These are phyloP conservation scores for Grammomys surdaster DNA, from an alignment of 2,113 vertebrate genomes.

Conservation along the genomic window DNA sequence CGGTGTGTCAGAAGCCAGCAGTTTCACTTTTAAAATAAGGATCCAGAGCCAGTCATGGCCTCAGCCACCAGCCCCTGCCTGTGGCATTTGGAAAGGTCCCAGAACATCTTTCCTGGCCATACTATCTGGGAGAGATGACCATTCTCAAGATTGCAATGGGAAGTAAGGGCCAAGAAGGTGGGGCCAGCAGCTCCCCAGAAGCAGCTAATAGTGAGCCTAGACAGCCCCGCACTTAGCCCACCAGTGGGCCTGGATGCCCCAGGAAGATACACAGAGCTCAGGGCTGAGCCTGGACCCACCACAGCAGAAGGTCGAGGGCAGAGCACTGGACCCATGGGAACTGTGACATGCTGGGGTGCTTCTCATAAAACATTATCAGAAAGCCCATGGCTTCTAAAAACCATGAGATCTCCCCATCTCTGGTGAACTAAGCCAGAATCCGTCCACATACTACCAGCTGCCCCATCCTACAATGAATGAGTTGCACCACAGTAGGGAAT, in stretches of 20 bases:
- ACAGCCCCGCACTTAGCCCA: not conserved
- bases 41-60: not conserved
- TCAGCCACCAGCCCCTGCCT: not conserved
- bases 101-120: not conserved
- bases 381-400: not conserved
- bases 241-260: not conserved
- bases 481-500: not conserved
- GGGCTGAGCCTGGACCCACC: not conserved
- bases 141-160: not conserved
- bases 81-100: not conserved
- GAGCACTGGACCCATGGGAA: not conserved
- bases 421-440: not conserved
- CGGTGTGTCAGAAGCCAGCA: constrained; percentile 45
- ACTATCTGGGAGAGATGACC: not conserved
- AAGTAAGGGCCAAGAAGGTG: not conserved
- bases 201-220: not conserved
- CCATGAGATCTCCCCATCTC: not conserved
- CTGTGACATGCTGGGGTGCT: not conserved
- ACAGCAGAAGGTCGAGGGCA: not conserved
- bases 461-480: not conserved
- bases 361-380: not conserved
- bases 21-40: constrained; percentile 35
- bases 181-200: not conserved
- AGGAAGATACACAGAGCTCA: not conserved
- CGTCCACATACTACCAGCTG: not conserved